These are phyloP conservation scores for Microcebus ravelobensis DNA, from an alignment of 2,113 vertebrate species.

Conservation along the genomic window DNA sequence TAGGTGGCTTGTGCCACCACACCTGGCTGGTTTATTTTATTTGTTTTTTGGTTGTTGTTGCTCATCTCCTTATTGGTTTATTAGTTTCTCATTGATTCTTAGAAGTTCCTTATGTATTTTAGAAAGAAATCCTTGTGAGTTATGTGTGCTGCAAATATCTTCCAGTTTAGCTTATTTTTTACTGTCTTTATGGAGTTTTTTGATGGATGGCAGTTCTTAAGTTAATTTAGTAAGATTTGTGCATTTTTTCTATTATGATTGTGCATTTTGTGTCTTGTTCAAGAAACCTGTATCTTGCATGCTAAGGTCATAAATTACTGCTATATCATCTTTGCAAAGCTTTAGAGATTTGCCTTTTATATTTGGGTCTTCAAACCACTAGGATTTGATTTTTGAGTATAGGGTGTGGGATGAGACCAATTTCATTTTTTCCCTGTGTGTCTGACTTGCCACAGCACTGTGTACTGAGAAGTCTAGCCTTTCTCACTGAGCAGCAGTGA, in stretches of 20 bases:
- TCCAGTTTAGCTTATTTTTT: not conserved
- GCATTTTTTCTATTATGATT: not conserved
- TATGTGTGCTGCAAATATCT: not conserved
- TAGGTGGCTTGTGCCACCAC: too few species aligned
- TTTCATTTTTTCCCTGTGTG: not conserved
- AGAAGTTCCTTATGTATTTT: not conserved
- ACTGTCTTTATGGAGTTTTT: not conserved
- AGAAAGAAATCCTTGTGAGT: constrained; percentile 16
- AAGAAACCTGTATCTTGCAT: not conserved
- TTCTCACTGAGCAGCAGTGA: not conserved
- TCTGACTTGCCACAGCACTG: not conserved
- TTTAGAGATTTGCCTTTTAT: not conserved
- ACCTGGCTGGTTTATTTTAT: too few species aligned
- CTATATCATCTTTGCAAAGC: not conserved
- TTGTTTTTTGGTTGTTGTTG: not conserved
- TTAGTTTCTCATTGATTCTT: not conserved
- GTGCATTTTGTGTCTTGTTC: not conserved
- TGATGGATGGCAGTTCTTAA: not conserved
- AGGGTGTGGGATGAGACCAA: accelerated
- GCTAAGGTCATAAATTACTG: not conserved
- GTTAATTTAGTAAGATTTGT: not conserved
- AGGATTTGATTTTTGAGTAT: not conserved
- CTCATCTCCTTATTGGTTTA: not conserved
- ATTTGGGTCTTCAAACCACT: not conserved
- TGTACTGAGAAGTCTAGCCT: not conserved